Percentiles rank a stretch among this genome's conserved stretches.
phyloP scores from a whole-genome alignment of 2,113 vertebrate species.

The Ceratotherium simum region DNA sequence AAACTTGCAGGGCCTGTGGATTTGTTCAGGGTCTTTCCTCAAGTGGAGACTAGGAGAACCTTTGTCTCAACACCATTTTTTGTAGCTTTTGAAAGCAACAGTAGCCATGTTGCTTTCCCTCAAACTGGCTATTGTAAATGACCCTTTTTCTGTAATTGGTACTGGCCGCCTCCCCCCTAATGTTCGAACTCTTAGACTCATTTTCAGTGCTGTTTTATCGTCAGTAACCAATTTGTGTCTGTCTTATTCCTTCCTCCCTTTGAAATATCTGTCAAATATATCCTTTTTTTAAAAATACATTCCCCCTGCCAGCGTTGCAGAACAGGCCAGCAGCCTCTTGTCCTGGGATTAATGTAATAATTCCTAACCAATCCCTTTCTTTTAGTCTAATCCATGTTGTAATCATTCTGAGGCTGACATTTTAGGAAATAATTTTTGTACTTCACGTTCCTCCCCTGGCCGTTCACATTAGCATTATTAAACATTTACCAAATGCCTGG shows the following conservation, averaged over 20 bases:
- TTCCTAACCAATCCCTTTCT: not conserved
- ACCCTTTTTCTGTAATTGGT: not conserved
- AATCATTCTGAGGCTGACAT: not conserved
- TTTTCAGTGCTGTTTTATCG: conserved; percentile 11
- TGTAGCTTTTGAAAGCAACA: not conserved
- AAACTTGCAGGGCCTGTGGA: not conserved
- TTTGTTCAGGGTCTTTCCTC: not conserved
- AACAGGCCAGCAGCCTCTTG: not conserved
- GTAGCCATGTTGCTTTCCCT: not conserved
- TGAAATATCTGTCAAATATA: conserved; percentile 12
- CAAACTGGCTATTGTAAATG: not conserved
- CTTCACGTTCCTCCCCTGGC: not conserved
- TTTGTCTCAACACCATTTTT: not conserved
- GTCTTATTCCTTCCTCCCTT: not conserved
- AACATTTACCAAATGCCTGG: not conserved
- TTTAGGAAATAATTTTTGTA: not conserved
- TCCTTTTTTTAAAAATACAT: not conserved
- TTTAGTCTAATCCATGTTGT: not conserved
- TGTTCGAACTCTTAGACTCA: not conserved
- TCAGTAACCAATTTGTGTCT: not conserved
- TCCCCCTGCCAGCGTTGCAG: not conserved
- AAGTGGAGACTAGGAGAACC: not conserved
- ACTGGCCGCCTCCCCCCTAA: not conserved
- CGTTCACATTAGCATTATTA: not conserved
- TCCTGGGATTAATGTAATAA: not conserved